Evolutionary conservation across 2,797 vertebrate genomes (phyloP), one percentile per base, ranked within the genome.

Genomic region (Taenioides sp.): DNA sequence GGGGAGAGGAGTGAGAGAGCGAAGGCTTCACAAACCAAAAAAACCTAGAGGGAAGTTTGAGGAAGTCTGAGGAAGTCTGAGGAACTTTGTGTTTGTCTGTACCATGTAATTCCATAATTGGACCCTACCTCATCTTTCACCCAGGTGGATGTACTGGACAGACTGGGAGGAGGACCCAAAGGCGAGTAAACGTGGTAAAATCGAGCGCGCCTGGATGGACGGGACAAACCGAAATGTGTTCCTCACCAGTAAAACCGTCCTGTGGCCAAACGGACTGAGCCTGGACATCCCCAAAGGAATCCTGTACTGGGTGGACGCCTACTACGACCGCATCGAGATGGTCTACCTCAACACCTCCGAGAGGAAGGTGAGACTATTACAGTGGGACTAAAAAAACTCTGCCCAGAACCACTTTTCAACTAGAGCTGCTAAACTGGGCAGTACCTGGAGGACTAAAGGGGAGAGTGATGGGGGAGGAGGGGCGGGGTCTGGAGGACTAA

Each of bases 141-240:
- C 17, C 73, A 99, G 98, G 84, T 98, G 95, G 96, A 98, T 99
- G 96, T 99, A 99, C 88, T 99, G 98, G 98, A 99, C 98, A 0
- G 98, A 99, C 88, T 99, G 97, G 98, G 98, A 99, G 82, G 98
- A 99, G 72, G 97, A 99, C 87, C 97, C 97, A 0, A 99, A 98
- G 77, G 97, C 97, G 77, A 99, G 96, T 88, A 98, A 98, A 79
- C 93, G 97, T 47, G 98, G 97, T 25, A 96, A 96, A 86, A 97
- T 99, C 0, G 98, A 99, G 90, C 94, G 93, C 10, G 96, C 98
- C n/a, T 99, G 98, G 97, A 99, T 99, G 98, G 97, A 99, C 0
- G 98, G 98, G 22, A 95, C 97, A 68, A 96, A 99, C 84, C 94
- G 97, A 40, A 95, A 95, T 2, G 72, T 98, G 85, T 97, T 99